Percentiles rank a stretch among this genome's conserved stretches.
Evolutionary conservation across 2,888 invertebrate genomes (phyloP).

Genomic region (Antheraea yamamai): DNA sequence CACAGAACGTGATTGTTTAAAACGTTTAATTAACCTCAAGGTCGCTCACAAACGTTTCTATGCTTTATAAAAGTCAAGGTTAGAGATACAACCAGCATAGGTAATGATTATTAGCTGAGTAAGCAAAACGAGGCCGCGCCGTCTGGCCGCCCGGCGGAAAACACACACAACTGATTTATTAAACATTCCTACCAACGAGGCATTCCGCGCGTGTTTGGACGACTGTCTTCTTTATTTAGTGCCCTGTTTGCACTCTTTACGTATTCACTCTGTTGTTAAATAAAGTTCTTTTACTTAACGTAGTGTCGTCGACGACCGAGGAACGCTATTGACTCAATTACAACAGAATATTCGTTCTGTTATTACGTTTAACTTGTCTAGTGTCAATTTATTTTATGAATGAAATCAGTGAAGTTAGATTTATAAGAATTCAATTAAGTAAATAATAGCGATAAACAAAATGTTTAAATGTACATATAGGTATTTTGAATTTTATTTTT

Average conservation of each 20-base stretch:
- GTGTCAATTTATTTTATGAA: background rate
- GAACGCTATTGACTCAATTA: slow-evolving; percentile 8
- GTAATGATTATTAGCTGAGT: slow-evolving; percentile 1
- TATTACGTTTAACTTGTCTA: background rate
- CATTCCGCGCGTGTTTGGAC: slow-evolving; percentile 48
- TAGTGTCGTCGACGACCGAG: slow-evolving; percentile 11
- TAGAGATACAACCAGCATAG: background rate
- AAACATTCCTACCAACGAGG: slow-evolving; percentile 45
- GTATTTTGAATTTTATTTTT: no score
- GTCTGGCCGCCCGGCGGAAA: slow-evolving; percentile 35
- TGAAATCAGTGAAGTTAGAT: background rate
- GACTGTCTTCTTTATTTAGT: slow-evolving; percentile 54
- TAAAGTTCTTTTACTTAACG: slow-evolving; percentile 20
- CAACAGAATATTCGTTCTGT: background rate
- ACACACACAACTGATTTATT: slow-evolving; percentile 59
- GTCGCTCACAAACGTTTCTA: background rate
- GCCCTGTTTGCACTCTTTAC: slow-evolving; percentile 35
- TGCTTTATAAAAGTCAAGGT: background rate
- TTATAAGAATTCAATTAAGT: no score
- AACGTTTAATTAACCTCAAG: background rate
- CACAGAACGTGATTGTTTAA: no score
- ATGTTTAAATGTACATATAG: no score
- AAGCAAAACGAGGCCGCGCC: background rate
- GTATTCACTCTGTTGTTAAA: slow-evolving; percentile 28
- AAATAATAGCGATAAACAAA: no score